phyloP scores from a whole-genome alignment of 2,113 vertebrate species.

The Calidris pygmaea region DNA sequence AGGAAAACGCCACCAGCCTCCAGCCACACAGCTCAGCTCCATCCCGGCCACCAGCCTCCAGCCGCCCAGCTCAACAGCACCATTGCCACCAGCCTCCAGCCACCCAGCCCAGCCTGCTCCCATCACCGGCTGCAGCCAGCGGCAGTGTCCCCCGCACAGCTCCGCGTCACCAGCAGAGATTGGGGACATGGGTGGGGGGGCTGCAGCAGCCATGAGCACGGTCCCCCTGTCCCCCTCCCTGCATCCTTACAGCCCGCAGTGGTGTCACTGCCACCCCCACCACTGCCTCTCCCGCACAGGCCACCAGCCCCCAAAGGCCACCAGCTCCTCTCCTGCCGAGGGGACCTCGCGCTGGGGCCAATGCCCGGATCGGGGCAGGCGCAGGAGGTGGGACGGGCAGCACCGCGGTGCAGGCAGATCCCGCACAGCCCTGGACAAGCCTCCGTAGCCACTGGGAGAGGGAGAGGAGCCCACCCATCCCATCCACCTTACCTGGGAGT shows the following conservation, averaged over 20 bases:
- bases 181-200: fast-evolving
- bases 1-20: not conserved
- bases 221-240: not conserved
- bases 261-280: not conserved
- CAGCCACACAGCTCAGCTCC: not conserved
- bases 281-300: fast-evolving
- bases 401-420: fast-evolving
- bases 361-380: not conserved
- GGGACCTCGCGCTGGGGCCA: not conserved
- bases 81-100: not conserved
- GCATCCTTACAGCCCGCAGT: fast-evolving
- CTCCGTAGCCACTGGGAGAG: not conserved
- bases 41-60: not conserved
- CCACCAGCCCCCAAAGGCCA: not conserved
- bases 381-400: not conserved
- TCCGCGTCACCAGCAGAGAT: fast-evolving
- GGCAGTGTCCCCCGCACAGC: not conserved
- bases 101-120: not conserved
- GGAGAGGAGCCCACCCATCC: not conserved
- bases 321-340: not conserved
- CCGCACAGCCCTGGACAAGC: not conserved
- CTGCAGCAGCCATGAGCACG: fast-evolving
- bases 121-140: not conserved
- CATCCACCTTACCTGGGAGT: conserved; percentile 56
- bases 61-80: not conserved